Conservation (phyloP, 2,797 vertebrate genomes). For the Hyperoplus lanceolatus region DNA sequence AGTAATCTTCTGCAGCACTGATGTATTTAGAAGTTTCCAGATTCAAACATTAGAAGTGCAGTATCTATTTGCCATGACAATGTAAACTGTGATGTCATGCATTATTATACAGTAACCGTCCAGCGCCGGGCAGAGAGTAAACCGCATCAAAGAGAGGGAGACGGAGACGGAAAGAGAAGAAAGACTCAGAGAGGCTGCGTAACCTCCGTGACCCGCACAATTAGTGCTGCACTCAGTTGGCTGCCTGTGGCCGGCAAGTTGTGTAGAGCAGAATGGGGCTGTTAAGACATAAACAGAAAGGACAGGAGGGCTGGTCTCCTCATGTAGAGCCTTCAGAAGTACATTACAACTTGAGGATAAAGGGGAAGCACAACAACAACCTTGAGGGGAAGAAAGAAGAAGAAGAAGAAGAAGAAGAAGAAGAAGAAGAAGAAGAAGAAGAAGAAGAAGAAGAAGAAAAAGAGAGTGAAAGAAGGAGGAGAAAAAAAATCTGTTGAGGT, state of each 20-base stretch:
- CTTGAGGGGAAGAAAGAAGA: constrained; percentile 1
- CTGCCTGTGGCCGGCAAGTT: constrained; percentile 45
- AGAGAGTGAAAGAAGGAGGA: not conserved
- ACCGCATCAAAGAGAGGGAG: constrained; percentile 43
- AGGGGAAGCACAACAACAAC: constrained; percentile 34
- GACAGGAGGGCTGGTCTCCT: constrained; percentile 41
- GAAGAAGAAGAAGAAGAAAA: constrained; percentile 20
- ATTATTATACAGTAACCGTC: constrained; percentile 52
- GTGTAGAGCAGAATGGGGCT: constrained; percentile 34
- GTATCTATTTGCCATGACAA: constrained; percentile 48
- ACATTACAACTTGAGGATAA: constrained; percentile 42
- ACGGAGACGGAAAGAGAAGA: constrained; percentile 21
- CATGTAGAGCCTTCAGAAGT: constrained; percentile 41
- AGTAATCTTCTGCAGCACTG: constrained; percentile 12
- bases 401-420: constrained; percentile 34
- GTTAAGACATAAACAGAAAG: constrained; percentile 55
- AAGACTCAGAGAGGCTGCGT: constrained; percentile 41
- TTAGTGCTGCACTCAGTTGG: constrained; percentile 50
- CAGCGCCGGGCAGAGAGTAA: constrained; percentile 20
- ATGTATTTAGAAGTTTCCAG: constrained; percentile 38
- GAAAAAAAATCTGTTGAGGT: constrained; percentile 34
- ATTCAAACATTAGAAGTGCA: constrained; percentile 34
- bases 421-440: constrained; percentile 16
- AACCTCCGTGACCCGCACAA: constrained; percentile 61
- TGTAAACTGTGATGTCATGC: constrained; percentile 57